Percentiles rank a stretch among this genome's conserved stretches.
These are phyloP conservation scores for Pholis gunnellus DNA, from an alignment of 2,113 vertebrate species.

Conservation along the genomic window DNA sequence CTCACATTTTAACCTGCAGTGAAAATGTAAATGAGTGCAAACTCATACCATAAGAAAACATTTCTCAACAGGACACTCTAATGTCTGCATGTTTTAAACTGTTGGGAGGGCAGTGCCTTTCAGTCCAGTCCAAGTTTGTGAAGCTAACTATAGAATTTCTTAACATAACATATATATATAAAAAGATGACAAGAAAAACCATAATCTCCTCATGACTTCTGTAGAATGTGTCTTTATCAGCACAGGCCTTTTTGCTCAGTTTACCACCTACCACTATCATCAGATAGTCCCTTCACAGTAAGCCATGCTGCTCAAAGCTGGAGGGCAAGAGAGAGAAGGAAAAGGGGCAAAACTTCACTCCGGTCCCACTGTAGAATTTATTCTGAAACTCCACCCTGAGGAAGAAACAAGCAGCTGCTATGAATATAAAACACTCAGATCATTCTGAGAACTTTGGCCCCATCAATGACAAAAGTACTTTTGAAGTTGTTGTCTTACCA, in stretches of 20 bases:
- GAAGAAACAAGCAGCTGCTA: slow-evolving; percentile 10
- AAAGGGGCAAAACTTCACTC: slow-evolving; percentile 95
- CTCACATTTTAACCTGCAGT: slow-evolving; percentile 19
- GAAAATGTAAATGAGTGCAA: background rate
- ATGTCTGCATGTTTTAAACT: slow-evolving; percentile 2
- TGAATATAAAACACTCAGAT: slow-evolving; percentile 8
- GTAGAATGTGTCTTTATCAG: slow-evolving; percentile 8
- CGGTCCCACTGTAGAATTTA: slow-evolving; percentile 95
- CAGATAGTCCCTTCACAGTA: slow-evolving; percentile 76
- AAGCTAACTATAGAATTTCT: background rate
- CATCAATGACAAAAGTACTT: background rate
- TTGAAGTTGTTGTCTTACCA: slow-evolving; percentile 83
- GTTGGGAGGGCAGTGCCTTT: background rate
- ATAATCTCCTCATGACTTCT: slow-evolving; percentile 16
- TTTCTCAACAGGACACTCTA: background rate
- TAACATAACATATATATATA: slow-evolving; percentile 14
- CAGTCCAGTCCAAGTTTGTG: slow-evolving; percentile 5
- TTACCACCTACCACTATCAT: slow-evolving; percentile 37
- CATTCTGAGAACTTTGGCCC: background rate
- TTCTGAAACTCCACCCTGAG: slow-evolving; percentile 99
- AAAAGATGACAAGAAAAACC: slow-evolving; percentile 30
- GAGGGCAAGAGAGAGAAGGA: slow-evolving; percentile 91
- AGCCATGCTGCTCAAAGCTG: slow-evolving; percentile 86
- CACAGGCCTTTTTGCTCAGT: slow-evolving; percentile 29
- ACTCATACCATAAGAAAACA: background rate